Evolutionary conservation across 1,140 invertebrate species (phyloP).

Genomic region (Ridgeia piscesae): DNA sequence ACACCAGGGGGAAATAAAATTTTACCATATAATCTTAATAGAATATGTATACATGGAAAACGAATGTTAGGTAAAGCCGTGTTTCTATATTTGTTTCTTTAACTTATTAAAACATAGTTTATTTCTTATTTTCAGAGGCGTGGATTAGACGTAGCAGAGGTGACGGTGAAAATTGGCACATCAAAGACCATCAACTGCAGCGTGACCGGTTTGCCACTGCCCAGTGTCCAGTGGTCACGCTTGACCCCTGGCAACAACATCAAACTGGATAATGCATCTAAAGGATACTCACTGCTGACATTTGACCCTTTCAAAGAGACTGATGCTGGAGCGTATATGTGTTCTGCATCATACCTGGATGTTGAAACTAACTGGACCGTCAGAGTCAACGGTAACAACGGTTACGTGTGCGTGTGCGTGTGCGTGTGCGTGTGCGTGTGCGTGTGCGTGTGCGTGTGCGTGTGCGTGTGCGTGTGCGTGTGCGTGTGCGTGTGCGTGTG

Average conservation of each 20-base stretch:
- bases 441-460: too few relatives aligned
- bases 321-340: neutral
- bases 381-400: neutral
- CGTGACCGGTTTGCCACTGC: neutral
- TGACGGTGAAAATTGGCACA: neutral
- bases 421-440: too few relatives aligned
- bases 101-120: neutral
- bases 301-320: neutral
- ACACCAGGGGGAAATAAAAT: too few relatives aligned
- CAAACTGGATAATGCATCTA: neutral
- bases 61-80: too few relatives aligned
- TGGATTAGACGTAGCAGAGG: neutral
- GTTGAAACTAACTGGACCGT: neutral
- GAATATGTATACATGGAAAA: too few relatives aligned
- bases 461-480: too few relatives aligned
- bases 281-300: neutral
- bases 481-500: too few relatives aligned
- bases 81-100: too few relatives aligned
- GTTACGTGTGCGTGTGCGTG: too few relatives aligned
- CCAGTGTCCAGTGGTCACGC: neutral
- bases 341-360: neutral
- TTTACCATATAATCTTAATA: too few relatives aligned
- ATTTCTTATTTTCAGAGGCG: neutral
- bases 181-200: neutral
- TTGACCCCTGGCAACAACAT: neutral